Conservation (phyloP, 2,113 vertebrate genomes). For the Chlamydotis undulata region DNA sequence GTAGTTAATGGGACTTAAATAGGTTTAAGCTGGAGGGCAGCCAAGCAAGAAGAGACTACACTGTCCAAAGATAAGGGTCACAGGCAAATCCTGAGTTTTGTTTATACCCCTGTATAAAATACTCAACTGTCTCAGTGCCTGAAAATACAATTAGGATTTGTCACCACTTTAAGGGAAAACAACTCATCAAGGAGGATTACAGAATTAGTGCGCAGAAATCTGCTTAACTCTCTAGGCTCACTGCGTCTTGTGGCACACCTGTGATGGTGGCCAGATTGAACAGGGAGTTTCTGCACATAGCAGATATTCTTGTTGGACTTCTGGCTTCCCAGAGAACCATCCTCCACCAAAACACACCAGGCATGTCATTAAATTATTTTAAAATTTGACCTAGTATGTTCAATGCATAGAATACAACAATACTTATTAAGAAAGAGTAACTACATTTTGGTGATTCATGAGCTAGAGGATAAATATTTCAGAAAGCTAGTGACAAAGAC, state of each 20-base stretch:
- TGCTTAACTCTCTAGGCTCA: neutral
- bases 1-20: neutral
- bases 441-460: neutral
- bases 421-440: neutral
- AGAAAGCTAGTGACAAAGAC: neutral
- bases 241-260: neutral
- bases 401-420: neutral
- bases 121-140: neutral
- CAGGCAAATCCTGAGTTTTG: neutral
- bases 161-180: conserved; percentile 24
- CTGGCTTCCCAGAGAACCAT: neutral
- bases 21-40: conserved; percentile 11
- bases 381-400: neutral
- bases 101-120: neutral
- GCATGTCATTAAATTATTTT: neutral
- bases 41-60: neutral
- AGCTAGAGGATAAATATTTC: neutral
- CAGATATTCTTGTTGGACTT: neutral
- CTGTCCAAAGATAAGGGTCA: neutral
- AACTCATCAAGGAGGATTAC: conserved; percentile 44
- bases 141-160: conserved; percentile 49
- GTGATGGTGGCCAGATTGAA: neutral
- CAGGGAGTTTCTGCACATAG: neutral
- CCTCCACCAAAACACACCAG: neutral
- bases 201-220: conserved; percentile 12